Base-by-base conservation (phyloP, 2,888 invertebrate species). In the Microplitis manilae region DNA sequence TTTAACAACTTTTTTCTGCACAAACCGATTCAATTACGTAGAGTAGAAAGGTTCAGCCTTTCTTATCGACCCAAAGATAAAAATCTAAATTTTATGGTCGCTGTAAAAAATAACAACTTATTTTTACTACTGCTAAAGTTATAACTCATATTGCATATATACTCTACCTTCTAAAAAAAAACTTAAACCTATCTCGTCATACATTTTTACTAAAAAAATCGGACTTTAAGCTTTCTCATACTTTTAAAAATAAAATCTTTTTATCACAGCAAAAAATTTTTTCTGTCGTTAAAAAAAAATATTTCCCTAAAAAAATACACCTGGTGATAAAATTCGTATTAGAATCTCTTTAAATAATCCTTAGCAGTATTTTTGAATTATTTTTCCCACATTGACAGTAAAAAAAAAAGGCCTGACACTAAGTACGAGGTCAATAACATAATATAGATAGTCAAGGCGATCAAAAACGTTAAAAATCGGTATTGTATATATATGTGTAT, bases 391-490 rank as follows among this genome's bases (percentile, higher is more conserved):
- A 13, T 50, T 50, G 50, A 50, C 9, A 13, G 8, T 50, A 13
- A 13, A 13, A 8, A 8, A 50, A 50, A 50, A 50, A 13, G 50
- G 50, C 50, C 13, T 50, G 50, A 50, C 50, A 50, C 13, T 2
- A 8, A 8, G 50, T 2, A 13, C 13, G 50, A 50, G 50, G 50
- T 50, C 50, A 50, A 50, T 13, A 50, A 50, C 50, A 50, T 50
- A 50, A 13, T 8, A 50, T 50, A 50, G 50, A 13, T 13, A 50
- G 50, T 13, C 50, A 70, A 30, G 59, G 70, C 59, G 30, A 60
- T 59, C 59, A 59, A 59, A 30, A 30, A 9, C 59, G 59, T 70
- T 30, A 60, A 70, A 60, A 70, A 59, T 50, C 50, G 68, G 20
- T 68, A 61, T 60, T 50, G n/a, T 59, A 50, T n/a, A 61, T n/a